Base-by-base conservation (phyloP, 2,888 invertebrate species). In the Ophioninae sp. region DNA sequence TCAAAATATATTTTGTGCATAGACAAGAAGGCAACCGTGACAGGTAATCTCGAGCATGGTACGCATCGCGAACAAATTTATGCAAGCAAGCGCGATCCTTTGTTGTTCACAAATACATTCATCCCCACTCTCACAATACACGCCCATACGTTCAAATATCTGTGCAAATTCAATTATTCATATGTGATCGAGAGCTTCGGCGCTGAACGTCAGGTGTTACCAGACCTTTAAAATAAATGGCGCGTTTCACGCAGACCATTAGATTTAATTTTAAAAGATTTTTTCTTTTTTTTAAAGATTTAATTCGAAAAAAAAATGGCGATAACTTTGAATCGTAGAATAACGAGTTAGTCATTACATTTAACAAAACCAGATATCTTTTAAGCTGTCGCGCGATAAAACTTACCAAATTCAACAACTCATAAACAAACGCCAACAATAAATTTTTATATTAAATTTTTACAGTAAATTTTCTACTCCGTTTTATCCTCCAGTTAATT, bases 1-100 rank as follows among this genome's bases (percentile, higher is more conserved):
- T 92, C 93, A 92, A 93, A 92, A 92, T 92, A 93, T 92, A 93
- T 92, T 75, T 92, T 92, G 91, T 92, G 91, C 91, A 91, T 91
- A 91, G 90, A 91, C 89, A 90, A 89, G 88, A 89, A 91, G 91
- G 92, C 92, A 92, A 91, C 90, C 89, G 90, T 92, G 90, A 87
- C 81, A 83, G 85, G 88, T 90, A 89, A 90, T 90, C 90, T 90
- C 86, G 86, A 84, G 85, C 83, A 83, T 83, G 79, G 82, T 80
- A 85, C 82, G 83, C 84, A 63, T 81, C 74, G 78, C 81, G 71
- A 61, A 51, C 80, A 78, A 68, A 77, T 75, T 71, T 20, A 81
- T 74, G 61, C 76, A 59, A 56, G 76, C 73, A 23, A 63, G 77
- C 73, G 71, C 81, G 77, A 69, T 65, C 67, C 64, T 73, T 77